A percentile compares a stretch with the other conserved stretches of the same genome.
Conservation (phyloP, 2,797 vertebrate genomes). For the Gallinago solitaria region DNA sequence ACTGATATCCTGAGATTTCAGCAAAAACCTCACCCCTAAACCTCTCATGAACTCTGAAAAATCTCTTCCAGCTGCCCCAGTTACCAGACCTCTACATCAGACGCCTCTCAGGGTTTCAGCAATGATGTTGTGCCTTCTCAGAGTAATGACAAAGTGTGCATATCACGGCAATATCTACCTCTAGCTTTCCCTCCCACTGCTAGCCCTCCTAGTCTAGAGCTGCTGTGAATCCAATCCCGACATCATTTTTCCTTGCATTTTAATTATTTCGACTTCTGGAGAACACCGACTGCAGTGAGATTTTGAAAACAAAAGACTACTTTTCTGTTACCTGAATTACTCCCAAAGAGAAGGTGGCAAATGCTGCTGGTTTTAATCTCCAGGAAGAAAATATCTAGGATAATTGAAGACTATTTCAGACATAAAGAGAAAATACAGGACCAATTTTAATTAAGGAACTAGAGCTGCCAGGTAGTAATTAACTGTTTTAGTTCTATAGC, state of each 20-base stretch:
- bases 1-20: neutral
- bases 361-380: neutral
- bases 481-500: neutral
- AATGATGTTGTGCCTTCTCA: neutral
- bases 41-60: neutral
- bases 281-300: neutral
- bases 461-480: neutral
- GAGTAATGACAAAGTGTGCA: neutral
- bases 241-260: neutral
- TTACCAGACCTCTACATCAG: neutral
- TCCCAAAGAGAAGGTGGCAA: neutral
- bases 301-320: neutral
- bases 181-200: neutral
- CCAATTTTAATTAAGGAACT: slow-evolving; percentile 1
- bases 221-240: neutral
- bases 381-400: neutral
- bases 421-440: neutral
- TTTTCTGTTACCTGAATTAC: neutral
- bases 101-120: neutral
- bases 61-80: neutral
- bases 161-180: neutral
- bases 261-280: neutral
- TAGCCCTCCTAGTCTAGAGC: neutral
- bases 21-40: neutral
- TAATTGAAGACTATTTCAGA: neutral